Conservation (phyloP, 30 jellyfish, hydroid and myxozoan genomes). For the Catostylus mosaicus region DNA sequence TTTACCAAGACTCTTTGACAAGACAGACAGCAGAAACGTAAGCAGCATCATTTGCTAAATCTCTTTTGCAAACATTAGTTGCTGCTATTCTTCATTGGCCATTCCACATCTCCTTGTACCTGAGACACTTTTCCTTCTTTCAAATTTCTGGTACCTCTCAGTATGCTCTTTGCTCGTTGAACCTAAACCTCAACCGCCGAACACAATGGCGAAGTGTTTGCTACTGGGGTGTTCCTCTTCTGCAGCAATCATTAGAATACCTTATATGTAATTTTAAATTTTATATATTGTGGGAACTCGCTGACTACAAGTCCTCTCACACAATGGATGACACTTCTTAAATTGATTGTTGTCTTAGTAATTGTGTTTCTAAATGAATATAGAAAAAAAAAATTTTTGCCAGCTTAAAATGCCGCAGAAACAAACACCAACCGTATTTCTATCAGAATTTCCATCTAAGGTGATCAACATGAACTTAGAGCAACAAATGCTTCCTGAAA, state of each 20-base stretch:
- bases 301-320: too few relatives aligned
- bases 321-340: too few relatives aligned
- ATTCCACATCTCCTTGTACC: too few relatives aligned
- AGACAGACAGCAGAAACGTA: slow-evolving; percentile 14
- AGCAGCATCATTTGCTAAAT: background rate
- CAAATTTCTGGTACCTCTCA: too few relatives aligned
- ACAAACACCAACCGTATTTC: too few relatives aligned
- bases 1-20: slow-evolving; percentile 7
- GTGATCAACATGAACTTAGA: background rate
- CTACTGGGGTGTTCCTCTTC: background rate
- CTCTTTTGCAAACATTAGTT: background rate
- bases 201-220: background rate
- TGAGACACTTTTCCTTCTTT: too few relatives aligned
- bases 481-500: background rate
- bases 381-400: background rate
- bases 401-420: too few relatives aligned
- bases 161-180: background rate
- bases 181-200: background rate
- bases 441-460: background rate
- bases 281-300: background rate
- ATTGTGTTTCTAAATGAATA: background rate
- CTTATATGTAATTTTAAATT: background rate
- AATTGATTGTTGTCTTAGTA: background rate
- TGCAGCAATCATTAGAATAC: background rate
- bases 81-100: too few relatives aligned